phyloP scores from a whole-genome alignment of 2,113 vertebrate species.

The Rattus rattus region DNA sequence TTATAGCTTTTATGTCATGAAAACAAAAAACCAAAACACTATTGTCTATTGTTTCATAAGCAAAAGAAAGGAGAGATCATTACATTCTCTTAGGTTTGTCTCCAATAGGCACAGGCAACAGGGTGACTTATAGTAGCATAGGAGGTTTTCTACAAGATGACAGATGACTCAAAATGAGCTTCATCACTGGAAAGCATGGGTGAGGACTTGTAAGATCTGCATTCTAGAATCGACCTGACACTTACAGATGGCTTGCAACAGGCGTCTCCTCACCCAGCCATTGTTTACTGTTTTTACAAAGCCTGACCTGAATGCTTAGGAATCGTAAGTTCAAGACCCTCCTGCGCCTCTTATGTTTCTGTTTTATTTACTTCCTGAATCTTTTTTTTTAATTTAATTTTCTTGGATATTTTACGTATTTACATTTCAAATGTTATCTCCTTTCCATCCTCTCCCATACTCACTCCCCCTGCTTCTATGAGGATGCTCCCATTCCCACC shows the following conservation, averaged over 20 bases:
- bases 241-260: not conserved
- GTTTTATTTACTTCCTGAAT: not conserved
- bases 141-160: not conserved
- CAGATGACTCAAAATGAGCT: not conserved
- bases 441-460: too few species aligned
- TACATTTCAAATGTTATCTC: too few species aligned
- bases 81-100: not conserved
- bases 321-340: not conserved
- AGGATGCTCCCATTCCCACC: too few species aligned
- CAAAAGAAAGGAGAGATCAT: slow-evolving; percentile 21
- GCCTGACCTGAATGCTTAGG: too few species aligned
- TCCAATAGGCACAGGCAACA: not conserved
- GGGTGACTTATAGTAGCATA: not conserved
- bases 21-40: not conserved
- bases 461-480: too few species aligned
- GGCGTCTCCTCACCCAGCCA: not conserved
- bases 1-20: not conserved
- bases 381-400: not conserved
- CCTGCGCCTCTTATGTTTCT: not conserved
- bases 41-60: slow-evolving; percentile 41
- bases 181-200: not conserved
- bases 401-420: too few species aligned
- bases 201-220: not conserved
- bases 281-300: not conserved
- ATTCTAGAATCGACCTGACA: not conserved